phyloP scores from a whole-genome alignment of 1,140 invertebrate species.

The Musca vetustissima region DNA sequence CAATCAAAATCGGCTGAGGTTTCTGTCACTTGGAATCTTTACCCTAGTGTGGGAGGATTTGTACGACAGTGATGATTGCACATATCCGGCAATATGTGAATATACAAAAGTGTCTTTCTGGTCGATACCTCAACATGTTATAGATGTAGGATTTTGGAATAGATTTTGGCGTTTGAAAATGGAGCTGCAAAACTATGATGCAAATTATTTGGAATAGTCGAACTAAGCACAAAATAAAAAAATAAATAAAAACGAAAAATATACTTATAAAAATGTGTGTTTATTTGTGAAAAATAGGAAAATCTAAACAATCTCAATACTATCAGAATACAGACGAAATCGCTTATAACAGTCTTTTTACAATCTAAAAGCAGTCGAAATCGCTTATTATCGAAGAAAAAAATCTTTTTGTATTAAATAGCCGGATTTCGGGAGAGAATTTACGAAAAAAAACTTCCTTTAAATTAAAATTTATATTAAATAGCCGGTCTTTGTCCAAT shows the following conservation, averaged over 20 bases:
- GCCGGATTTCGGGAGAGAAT: too few relatives aligned
- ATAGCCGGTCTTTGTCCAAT: too few relatives aligned
- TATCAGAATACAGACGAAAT: too few relatives aligned
- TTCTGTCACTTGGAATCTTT: conserved; percentile 67
- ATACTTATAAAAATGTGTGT: background rate
- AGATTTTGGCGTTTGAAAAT: conserved; percentile 71
- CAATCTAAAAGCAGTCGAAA: too few relatives aligned
- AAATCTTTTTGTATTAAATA: too few relatives aligned
- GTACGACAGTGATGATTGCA: conserved; percentile 64
- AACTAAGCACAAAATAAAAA: background rate
- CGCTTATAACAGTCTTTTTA: too few relatives aligned
- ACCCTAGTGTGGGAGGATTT: conserved; percentile 77
- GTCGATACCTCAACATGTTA: conserved; percentile 65
- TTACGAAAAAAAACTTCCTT: too few relatives aligned
- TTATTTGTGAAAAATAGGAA: conserved; percentile 15
- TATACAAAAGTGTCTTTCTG: conserved; percentile 67
- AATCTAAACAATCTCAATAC: too few relatives aligned
- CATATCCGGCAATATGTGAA: conserved; percentile 72
- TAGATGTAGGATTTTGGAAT: conserved; percentile 78
- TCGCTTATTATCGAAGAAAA: too few relatives aligned
- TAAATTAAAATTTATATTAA: too few relatives aligned
- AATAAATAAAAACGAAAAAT: background rate
- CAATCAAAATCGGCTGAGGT: conserved; percentile 68
- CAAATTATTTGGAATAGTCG: conserved; percentile 63
- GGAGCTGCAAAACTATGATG: conserved; percentile 77